A percentile compares a stretch with the other conserved stretches of the same genome.
Evolutionary conservation across 2,113 vertebrate genomes (phyloP).

Genomic region (Leptobrachium ailaonicum): DNA sequence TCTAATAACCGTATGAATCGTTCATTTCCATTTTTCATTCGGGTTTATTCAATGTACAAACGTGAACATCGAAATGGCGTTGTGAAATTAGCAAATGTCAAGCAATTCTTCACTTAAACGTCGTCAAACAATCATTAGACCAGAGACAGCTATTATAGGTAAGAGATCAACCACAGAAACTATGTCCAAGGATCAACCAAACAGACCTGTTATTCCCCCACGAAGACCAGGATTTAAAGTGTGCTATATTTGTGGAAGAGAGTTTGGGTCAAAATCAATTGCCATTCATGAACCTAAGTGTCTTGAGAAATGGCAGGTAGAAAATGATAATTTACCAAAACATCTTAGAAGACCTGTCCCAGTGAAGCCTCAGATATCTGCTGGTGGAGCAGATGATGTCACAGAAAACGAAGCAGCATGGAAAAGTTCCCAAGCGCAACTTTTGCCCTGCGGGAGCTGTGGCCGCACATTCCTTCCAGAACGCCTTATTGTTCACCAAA

Average conservation of each 20-base stretch:
- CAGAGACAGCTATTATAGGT: conserved; percentile 54
- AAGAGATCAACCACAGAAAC: conserved; percentile 36
- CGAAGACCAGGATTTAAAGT: conserved; percentile 63
- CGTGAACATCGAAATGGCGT: not conserved
- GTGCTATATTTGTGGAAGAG: conserved; percentile 74
- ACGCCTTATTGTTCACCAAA: conserved; percentile 63
- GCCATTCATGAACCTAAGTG: conserved; percentile 72
- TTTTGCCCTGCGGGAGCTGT: conserved; percentile 64
- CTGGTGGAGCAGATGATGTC: not conserved
- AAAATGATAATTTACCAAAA: conserved; percentile 68
- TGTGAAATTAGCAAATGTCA: not conserved
- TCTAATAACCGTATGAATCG: not conserved
- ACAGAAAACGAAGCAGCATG: conserved; percentile 56
- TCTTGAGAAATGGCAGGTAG: conserved; percentile 67
- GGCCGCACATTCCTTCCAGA: conserved; percentile 66
- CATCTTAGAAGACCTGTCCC: conserved; percentile 64
- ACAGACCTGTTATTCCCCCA: conserved; percentile 56
- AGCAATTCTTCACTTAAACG: conserved; percentile 30
- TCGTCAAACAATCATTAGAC: conserved; percentile 44
- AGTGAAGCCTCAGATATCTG: conserved; percentile 53
- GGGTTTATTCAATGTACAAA: conserved; percentile 8
- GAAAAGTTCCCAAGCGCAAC: conserved; percentile 61
- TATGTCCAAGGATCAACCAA: conserved; percentile 51
- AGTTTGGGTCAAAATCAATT: conserved; percentile 73
- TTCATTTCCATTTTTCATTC: not conserved